Base-by-base conservation (phyloP, 2,797 vertebrate species). In the Sebastes jordani region DNA sequence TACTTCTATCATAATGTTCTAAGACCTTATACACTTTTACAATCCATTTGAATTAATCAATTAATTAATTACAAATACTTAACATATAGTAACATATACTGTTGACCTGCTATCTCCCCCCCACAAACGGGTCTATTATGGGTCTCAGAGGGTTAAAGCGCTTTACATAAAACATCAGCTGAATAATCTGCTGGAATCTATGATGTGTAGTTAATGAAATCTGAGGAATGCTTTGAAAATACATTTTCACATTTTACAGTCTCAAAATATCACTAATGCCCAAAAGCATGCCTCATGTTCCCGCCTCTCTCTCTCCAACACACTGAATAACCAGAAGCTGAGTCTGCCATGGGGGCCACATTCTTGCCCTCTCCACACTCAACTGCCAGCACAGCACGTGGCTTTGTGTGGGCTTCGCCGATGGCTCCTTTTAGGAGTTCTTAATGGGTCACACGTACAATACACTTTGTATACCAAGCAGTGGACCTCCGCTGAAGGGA, bases 321-420 rank as follows among this genome's bases (percentile, higher is more conserved):
- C 59, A 13, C 20, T 70, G 25, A 38, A 86, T 83, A 81, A 86
- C 74, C 85, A 88, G 77, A 80, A 86, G 89, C 86, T 60, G 71
- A 88, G 89, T 86, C 84, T 90, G 46, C 18, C 46, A 52, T 52
- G 68, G 82, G 78, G 90, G 82, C 84, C 78, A 89, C 93, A 93
- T 93, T 93, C 92, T 85, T 92, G 88, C 72, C 81, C 85, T 86
- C 86, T 88, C 75, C 88, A 88, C 89, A 90, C 83, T 91, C 81
- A 79, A 88, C 78, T 91, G 84, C 91, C 86, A 91, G 85, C 86
- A 88, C 90, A 93, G 88, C 92, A 92, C 88, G 85, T 89, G 91
- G 86, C 84, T 94, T 88, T 86, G 87, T 89, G 80, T 86, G 81
- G 77, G 66, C 81, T 86, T 89, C 81, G n/a, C 80, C 79, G 80